Conservation (phyloP, 1,140 invertebrate genomes). For the Drosophila nasuta region DNA sequence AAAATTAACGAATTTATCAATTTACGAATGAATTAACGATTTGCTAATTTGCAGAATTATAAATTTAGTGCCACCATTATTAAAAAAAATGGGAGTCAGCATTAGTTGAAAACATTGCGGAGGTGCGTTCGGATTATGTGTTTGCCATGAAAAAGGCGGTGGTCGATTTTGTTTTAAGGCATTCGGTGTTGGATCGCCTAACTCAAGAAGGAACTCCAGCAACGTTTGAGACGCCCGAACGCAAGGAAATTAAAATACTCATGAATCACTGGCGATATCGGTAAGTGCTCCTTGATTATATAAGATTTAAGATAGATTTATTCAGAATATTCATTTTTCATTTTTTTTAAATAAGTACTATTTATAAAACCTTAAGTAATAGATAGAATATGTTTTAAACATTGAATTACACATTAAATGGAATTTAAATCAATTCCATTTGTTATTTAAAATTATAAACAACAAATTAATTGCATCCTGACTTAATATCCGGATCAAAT, state of each 20-base stretch:
- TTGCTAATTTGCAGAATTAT: constrained; percentile 74
- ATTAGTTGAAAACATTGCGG: constrained; percentile 87
- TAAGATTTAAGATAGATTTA: no score
- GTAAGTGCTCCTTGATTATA: constrained; percentile 46
- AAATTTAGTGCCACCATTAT: constrained; percentile 85
- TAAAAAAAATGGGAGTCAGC: constrained; percentile 87
- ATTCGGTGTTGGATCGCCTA: constrained; percentile 86
- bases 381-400: no score
- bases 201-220: constrained; percentile 74
- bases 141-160: constrained; percentile 94
- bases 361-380: no score
- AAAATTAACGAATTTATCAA: not conserved
- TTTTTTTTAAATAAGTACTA: no score
- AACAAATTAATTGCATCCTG: no score
- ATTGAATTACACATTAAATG: no score
- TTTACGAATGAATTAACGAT: not conserved
- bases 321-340: no score
- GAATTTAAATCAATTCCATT: no score
- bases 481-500: no score
- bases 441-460: no score
- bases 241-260: constrained; percentile 86
- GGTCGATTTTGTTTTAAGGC: constrained; percentile 94
- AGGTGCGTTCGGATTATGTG: constrained; percentile 92
- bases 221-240: constrained; percentile 85
- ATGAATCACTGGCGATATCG: constrained; percentile 82